A percentile compares a stretch with the other conserved stretches of the same genome.
Conservation (phyloP, 2,113 vertebrate species). For the Diglossa brunneiventris region DNA sequence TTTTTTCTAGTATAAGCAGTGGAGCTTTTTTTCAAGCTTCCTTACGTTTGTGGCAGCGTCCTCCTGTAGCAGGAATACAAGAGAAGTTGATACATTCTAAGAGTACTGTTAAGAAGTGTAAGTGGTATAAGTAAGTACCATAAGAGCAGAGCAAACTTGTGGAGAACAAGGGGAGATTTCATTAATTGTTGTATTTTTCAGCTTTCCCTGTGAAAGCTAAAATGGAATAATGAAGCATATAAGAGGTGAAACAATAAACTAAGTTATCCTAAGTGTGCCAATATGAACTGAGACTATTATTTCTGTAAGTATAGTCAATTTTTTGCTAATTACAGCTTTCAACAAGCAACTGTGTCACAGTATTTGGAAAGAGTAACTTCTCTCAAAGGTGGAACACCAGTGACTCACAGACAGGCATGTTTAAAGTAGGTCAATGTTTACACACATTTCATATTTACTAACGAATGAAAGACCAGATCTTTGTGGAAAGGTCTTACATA, state of each 20-base stretch:
- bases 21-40: not conserved
- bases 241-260: not conserved
- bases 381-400: not conserved
- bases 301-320: not conserved
- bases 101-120: not conserved
- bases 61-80: not conserved
- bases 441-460: not conserved
- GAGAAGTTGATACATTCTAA: not conserved
- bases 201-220: not conserved
- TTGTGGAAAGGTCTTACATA: not conserved
- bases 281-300: not conserved
- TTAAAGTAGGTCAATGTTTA: not conserved
- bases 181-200: not conserved
- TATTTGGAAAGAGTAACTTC: not conserved
- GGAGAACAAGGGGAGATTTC: not conserved
- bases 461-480: not conserved
- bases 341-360: not conserved
- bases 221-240: not conserved
- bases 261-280: not conserved
- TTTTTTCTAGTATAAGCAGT: not conserved
- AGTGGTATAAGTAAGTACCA: not conserved
- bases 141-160: not conserved
- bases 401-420: not conserved
- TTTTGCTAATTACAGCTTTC: constrained; percentile 10
- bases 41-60: not conserved